Conservation (phyloP, 1,140 invertebrate species). For the Ruditapes philippinarum region DNA sequence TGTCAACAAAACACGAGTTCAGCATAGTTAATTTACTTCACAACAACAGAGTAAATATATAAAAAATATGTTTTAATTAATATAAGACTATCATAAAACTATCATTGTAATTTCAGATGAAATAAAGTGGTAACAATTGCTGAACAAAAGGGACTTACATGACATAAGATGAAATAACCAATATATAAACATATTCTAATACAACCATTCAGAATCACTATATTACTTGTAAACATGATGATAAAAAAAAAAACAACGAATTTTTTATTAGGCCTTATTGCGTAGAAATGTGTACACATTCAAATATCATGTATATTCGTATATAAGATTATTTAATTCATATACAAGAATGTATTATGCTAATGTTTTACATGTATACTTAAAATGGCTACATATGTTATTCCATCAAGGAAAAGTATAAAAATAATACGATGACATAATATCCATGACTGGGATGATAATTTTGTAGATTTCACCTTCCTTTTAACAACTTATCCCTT, state of each 20-base stretch:
- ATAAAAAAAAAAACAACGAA: background rate
- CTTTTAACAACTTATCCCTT: background rate
- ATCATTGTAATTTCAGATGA: background rate
- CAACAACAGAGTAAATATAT: constrained; percentile 14
- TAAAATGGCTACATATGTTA: background rate
- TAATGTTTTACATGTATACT: background rate
- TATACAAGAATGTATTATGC: constrained; percentile 2
- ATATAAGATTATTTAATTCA: background rate
- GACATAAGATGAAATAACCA: background rate
- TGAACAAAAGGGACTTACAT: background rate
- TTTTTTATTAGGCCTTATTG: constrained; percentile 8
- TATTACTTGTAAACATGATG: background rate
- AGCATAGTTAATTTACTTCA: background rate
- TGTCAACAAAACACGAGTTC: background rate
- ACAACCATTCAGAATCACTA: constrained; percentile 21
- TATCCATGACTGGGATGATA: background rate
- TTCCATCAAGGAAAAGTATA: background rate
- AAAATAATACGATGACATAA: background rate
- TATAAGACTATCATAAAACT: background rate
- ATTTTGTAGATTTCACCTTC: background rate
- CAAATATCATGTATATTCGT: background rate
- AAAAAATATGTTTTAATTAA: background rate
- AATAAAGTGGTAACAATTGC: background rate
- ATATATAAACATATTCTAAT: background rate
- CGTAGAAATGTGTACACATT: too few species aligned